Evolutionary conservation across 2,888 invertebrate genomes (phyloP).

Genomic region (Meiosimyza decipiens): DNA sequence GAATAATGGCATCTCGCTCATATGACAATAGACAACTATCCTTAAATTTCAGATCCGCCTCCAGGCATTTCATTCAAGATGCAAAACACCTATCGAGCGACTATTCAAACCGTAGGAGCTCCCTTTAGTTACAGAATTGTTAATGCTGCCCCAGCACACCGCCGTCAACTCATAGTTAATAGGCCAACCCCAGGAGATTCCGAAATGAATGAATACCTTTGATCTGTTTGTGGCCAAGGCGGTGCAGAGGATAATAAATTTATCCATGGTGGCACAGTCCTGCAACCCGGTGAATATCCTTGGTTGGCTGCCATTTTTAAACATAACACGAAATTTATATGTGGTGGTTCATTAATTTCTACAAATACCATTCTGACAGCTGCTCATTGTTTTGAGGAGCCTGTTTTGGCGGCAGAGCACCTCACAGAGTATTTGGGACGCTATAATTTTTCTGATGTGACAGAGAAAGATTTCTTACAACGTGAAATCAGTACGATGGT

Average conservation of each 20-base stretch:
- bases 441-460: slow-evolving; percentile 55
- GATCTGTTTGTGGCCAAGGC: slow-evolving; percentile 51
- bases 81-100: too few species aligned
- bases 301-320: slow-evolving; percentile 71
- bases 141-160: too few species aligned
- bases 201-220: too few species aligned
- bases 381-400: slow-evolving; percentile 65
- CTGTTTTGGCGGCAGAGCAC: slow-evolving; percentile 45
- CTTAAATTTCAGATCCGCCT: too few species aligned
- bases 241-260: slow-evolving; percentile 29
- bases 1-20: too few species aligned
- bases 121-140: too few species aligned
- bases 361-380: slow-evolving; percentile 59
- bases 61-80: too few species aligned
- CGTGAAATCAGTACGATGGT: slow-evolving; percentile 51
- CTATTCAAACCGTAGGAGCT: too few species aligned
- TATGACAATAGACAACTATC: too few species aligned
- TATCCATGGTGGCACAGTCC: slow-evolving; percentile 48
- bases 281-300: slow-evolving; percentile 71
- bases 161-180: too few species aligned
- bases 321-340: slow-evolving; percentile 55
- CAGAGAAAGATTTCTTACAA: slow-evolving; percentile 46
- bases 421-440: slow-evolving; percentile 65
- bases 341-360: slow-evolving; percentile 61
- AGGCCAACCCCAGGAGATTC: too few species aligned